These are phyloP conservation scores for Parnassius apollo DNA, from an alignment of 2,888 invertebrate species.

Conservation along the genomic window DNA sequence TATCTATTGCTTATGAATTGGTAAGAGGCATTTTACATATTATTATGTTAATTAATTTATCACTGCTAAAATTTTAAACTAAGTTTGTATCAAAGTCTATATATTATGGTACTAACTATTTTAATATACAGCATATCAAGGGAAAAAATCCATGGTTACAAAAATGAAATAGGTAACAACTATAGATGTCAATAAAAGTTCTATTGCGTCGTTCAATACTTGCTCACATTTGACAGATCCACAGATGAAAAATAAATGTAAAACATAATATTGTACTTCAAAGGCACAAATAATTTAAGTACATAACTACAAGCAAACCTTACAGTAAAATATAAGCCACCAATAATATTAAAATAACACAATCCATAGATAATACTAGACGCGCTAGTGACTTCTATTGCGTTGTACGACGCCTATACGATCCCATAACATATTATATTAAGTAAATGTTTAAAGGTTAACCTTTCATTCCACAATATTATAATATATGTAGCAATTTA, in stretches of 20 bases:
- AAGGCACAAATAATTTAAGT: conserved; percentile 74
- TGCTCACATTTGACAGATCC: background rate
- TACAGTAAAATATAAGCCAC: conserved; percentile 21
- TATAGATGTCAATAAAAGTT: background rate
- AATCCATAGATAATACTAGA: conserved; percentile 7
- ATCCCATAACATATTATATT: conserved; percentile 1
- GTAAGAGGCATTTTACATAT: conserved; percentile 38
- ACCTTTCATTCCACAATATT: background rate
- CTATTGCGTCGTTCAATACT: background rate
- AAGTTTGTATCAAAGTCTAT: background rate
- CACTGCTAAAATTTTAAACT: conserved; percentile 11
- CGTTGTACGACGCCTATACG: background rate
- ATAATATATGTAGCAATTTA: conserved; percentile 20
- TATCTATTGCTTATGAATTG: conserved; percentile 54
- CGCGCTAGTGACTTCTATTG: conserved; percentile 7
- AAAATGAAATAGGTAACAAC: background rate
- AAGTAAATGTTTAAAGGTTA: conserved; percentile 8
- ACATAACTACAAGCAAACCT: conserved; percentile 42
- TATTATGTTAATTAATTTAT: background rate
- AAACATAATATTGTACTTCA: conserved; percentile 35
- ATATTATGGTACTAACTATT: background rate
- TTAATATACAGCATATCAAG: background rate
- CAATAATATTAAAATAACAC: conserved; percentile 12
- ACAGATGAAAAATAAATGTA: conserved; percentile 39
- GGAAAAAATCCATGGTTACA: conserved; percentile 1